Evolutionary conservation across 2,888 invertebrate genomes (phyloP).

Genomic region (Apamea anceps): DNA sequence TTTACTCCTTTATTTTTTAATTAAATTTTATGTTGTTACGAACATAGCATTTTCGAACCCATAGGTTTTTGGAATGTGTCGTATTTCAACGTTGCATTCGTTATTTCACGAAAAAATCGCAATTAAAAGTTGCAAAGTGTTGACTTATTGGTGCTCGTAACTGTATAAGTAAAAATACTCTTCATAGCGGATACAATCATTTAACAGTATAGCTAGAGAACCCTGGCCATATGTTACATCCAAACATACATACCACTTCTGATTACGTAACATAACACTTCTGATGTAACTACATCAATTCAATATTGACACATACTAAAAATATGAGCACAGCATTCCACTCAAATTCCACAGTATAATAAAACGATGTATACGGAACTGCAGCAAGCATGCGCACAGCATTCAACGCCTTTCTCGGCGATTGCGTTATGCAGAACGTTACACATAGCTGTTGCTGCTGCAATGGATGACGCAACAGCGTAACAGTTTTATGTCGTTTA

Average conservation of each 20-base stretch:
- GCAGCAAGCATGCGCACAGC: constrained; percentile 38
- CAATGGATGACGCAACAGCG: constrained; percentile 32
- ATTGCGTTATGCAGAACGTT: constrained; percentile 61
- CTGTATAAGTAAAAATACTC: not conserved
- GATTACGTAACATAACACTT: constrained; percentile 27
- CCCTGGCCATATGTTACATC: not conserved
- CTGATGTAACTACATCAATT: constrained; percentile 37
- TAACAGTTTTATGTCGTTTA: constrained; percentile 59
- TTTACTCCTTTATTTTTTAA: too few species aligned
- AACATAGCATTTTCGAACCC: too few species aligned
- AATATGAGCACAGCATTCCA: constrained; percentile 19
- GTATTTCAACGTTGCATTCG: too few species aligned
- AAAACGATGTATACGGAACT: constrained; percentile 49
- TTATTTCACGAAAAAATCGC: too few species aligned
- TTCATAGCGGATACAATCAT: not conserved
- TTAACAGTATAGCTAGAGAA: not conserved
- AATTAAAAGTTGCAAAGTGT: too few species aligned
- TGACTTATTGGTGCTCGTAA: too few species aligned
- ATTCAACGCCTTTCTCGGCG: constrained; percentile 59
- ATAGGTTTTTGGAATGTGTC: too few species aligned
- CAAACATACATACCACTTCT: constrained; percentile 19
- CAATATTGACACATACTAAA: constrained; percentile 51
- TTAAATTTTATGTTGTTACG: too few species aligned
- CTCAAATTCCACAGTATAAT: constrained; percentile 37
- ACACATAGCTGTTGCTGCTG: constrained; percentile 46